These are phyloP conservation scores for Echinarachnius parma DNA, from an alignment of 53 echinoderm and acorn worm species.

Conservation along the genomic window DNA sequence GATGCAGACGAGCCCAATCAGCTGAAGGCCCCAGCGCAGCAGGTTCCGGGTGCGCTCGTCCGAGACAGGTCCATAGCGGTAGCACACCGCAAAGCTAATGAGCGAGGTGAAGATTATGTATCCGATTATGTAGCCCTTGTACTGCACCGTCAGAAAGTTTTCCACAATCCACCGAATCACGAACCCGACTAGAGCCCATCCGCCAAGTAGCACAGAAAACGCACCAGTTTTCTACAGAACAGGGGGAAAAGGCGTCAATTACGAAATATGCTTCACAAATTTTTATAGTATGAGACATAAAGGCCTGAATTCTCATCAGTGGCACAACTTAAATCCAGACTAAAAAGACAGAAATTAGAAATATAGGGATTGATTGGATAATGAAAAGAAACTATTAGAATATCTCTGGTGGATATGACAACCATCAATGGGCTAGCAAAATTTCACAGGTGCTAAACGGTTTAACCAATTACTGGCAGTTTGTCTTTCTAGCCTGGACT, in stretches of 20 bases:
- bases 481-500: no score
- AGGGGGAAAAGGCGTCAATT: slow-evolving; percentile 1
- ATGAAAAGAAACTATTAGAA: no score
- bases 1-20: slow-evolving; percentile 62
- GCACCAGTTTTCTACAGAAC: slow-evolving; percentile 75
- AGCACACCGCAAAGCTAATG: slow-evolving; percentile 91
- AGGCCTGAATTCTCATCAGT: no score
- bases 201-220: slow-evolving; percentile 63
- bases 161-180: slow-evolving; percentile 66
- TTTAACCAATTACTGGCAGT: no score
- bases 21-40: slow-evolving; percentile 63
- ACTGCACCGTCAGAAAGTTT: slow-evolving; percentile 65
- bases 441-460: no score
- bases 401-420: no score
- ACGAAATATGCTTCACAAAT: no score
- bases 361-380: no score
- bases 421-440: no score
- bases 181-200: slow-evolving; percentile 82
- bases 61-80: slow-evolving; percentile 89
- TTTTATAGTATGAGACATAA: no score
- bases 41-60: slow-evolving; percentile 77
- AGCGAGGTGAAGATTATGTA: slow-evolving; percentile 69
- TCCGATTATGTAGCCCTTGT: slow-evolving; percentile 68
- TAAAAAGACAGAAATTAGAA: no score
- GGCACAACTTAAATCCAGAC: no score